Evolutionary conservation across 2,888 invertebrate species (phyloP).

Genomic region (Labia minor): DNA sequence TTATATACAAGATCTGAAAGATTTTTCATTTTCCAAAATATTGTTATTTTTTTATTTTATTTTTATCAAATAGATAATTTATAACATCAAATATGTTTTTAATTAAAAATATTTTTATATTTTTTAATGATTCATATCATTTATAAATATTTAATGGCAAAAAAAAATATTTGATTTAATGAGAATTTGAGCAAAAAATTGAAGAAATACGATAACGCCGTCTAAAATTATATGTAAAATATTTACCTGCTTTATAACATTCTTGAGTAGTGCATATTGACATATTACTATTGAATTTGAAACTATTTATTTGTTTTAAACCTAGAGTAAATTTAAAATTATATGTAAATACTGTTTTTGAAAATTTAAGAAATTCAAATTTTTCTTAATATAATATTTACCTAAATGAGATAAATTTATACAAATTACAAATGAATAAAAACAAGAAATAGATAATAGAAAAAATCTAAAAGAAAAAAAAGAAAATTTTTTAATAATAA

Average conservation of each 20-base stretch:
- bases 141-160: no score
- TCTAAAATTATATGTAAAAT: no score
- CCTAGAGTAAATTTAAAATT: neutral
- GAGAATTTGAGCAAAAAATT: no score
- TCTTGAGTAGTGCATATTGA: neutral
- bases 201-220: no score
- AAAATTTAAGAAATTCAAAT: neutral
- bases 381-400: neutral
- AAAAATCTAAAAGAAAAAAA: neutral
- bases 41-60: no score
- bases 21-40: no score
- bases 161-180: no score
- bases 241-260: neutral
- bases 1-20: no score
- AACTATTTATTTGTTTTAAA: neutral
- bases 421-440: neutral
- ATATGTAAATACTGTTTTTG: neutral
- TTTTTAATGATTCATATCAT: no score
- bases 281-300: neutral
- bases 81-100: no score
- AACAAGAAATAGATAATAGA: neutral
- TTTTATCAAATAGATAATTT: no score
- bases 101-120: no score
- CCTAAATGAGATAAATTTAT: neutral
- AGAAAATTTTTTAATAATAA: neutral